Conservation (phyloP, 2,888 invertebrate genomes). For the Eulithis prunata region DNA sequence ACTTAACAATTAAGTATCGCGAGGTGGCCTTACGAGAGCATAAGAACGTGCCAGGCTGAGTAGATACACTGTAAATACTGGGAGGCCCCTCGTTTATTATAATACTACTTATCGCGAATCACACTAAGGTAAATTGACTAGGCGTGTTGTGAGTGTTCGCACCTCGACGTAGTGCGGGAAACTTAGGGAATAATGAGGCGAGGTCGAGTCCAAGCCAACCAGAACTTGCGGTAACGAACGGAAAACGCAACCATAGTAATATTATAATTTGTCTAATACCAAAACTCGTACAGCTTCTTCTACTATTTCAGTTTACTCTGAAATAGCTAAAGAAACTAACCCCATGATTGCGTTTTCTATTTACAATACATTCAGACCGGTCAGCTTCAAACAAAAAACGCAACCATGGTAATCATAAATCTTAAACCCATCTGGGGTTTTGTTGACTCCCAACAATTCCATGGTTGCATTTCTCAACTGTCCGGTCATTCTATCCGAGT, state of each 20-base stretch:
- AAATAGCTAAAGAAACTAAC: too few species aligned
- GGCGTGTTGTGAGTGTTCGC: constrained; percentile 79
- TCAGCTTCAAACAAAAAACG: too few species aligned
- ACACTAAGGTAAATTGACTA: constrained; percentile 85
- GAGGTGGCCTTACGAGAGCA: constrained; percentile 62
- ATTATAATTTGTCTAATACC: too few species aligned
- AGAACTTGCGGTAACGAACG: constrained; percentile 13
- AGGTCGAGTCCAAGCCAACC: constrained; percentile 14
- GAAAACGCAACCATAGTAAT: constrained; percentile 7
- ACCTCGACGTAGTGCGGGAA: constrained; percentile 43
- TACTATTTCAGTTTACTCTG: not conserved
- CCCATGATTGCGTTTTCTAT: too few species aligned
- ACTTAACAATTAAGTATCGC: constrained; percentile 82
- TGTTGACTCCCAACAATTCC: not conserved
- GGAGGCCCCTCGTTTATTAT: constrained; percentile 49
- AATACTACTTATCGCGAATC: constrained; percentile 82
- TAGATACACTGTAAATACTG: constrained; percentile 46
- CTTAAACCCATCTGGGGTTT: too few species aligned
- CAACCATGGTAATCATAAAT: too few species aligned
- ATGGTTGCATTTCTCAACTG: not conserved
- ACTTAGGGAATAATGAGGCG: constrained; percentile 31
- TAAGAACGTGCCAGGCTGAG: constrained; percentile 33
- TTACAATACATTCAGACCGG: too few species aligned
- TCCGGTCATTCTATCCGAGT: constrained; percentile 36
- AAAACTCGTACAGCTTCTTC: not conserved